These are phyloP conservation scores for Pimephales promelas DNA, from an alignment of 2,113 vertebrate genomes.

Conservation along the genomic window DNA sequence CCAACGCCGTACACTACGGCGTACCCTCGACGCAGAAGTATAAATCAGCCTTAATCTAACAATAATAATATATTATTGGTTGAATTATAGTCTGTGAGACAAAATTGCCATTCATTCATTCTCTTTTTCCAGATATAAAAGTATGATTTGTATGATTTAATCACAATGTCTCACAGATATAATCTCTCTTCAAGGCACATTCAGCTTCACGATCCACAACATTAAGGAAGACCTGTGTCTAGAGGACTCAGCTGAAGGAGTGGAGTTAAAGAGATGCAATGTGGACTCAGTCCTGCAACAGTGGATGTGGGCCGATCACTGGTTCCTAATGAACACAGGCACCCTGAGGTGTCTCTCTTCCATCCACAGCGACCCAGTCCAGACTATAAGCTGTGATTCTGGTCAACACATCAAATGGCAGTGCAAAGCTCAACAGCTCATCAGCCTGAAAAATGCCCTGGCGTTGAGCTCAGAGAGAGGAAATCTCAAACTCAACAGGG, in stretches of 20 bases:
- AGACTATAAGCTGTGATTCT: constrained; percentile 57
- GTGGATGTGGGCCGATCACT: constrained; percentile 69
- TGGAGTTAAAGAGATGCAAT: constrained; percentile 65
- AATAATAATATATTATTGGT: background rate
- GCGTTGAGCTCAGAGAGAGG: constrained; percentile 56
- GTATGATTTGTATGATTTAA: background rate
- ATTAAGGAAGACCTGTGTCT: constrained; percentile 66
- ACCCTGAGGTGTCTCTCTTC: constrained; percentile 69
- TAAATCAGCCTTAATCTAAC: too few species aligned
- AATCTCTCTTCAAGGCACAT: constrained; percentile 54
- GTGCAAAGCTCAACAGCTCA: constrained; percentile 65
- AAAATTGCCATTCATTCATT: background rate
- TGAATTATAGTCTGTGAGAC: background rate
- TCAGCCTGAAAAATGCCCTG: constrained; percentile 58
- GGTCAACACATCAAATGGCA: constrained; percentile 62
- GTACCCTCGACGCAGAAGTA: too few species aligned
- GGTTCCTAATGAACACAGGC: constrained; percentile 59
- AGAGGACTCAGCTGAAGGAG: constrained; percentile 60
- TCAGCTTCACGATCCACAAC: constrained; percentile 70
- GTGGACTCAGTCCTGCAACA: constrained; percentile 68
- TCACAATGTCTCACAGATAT: background rate
- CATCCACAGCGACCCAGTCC: constrained; percentile 39
- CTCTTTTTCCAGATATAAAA: background rate
- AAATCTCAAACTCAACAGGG: constrained; percentile 47
- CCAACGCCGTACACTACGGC: too few species aligned